A percentile compares a stretch with the other conserved stretches of the same genome.
Evolutionary conservation across 2,888 invertebrate genomes (phyloP).

Genomic region (Zonitis immaculata): DNA sequence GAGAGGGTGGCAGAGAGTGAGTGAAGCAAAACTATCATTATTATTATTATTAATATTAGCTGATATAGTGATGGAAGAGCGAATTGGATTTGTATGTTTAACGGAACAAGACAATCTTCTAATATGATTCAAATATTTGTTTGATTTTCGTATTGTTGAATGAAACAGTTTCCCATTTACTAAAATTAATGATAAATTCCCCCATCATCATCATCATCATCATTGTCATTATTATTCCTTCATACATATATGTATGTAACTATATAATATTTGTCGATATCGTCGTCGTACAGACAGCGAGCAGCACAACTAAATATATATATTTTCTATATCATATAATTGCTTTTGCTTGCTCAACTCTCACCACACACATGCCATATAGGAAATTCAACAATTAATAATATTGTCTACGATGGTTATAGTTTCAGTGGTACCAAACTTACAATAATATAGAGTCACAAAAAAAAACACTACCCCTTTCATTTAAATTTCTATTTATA

Average conservation of each 20-base stretch:
- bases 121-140: not conserved
- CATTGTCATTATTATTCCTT: too few species aligned
- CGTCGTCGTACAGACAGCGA: not conserved
- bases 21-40: too few species aligned
- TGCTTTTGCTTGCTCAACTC: constrained; percentile 32
- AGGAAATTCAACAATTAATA: constrained; percentile 1
- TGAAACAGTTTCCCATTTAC: not conserved
- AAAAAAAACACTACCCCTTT: too few species aligned
- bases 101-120: not conserved
- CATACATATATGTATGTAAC: not conserved
- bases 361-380: constrained; percentile 28
- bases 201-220: too few species aligned
- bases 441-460: too few species aligned
- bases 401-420: too few species aligned
- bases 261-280: not conserved
- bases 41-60: too few species aligned
- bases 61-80: too few species aligned
- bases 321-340: constrained; percentile 28
- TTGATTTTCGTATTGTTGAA: not conserved
- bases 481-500: too few species aligned
- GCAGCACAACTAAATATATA: not conserved
- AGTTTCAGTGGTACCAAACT: too few species aligned
- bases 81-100: not conserved
- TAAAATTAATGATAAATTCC: not conserved
- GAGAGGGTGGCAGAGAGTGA: too few species aligned